Percentiles rank a stretch among this genome's conserved stretches.
phyloP scores from a whole-genome alignment of 2,888 invertebrate species.

The Bruchidius siliquastri region DNA sequence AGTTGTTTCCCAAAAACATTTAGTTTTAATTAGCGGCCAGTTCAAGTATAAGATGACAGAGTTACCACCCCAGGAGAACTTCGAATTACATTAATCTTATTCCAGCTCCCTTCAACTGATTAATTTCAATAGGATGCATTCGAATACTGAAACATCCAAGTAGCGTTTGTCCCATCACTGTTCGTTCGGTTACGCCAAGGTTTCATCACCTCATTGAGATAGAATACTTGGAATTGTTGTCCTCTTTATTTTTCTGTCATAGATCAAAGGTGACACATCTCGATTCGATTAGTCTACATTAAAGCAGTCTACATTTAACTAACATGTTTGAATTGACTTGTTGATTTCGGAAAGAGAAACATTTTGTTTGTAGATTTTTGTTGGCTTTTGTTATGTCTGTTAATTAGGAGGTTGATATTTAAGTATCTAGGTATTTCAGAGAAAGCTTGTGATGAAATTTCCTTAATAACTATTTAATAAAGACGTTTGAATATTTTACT shows the following conservation, averaged over 20 bases:
- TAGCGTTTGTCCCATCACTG: not conserved
- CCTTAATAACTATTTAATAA: no score
- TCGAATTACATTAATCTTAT: no score
- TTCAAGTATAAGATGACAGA: no score
- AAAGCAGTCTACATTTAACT: not conserved
- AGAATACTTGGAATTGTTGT: not conserved
- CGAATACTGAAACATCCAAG: not conserved
- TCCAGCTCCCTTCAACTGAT: no score
- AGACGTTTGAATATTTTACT: no score
- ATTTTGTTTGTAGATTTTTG: not conserved
- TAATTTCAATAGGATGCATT: no score
- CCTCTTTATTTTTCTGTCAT: not conserved
- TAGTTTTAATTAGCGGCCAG: no score
- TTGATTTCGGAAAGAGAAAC: not conserved
- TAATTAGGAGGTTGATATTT: no score
- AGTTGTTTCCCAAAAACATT: no score
- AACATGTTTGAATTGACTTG: not conserved
- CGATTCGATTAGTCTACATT: not conserved
- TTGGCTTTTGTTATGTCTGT: not conserved
- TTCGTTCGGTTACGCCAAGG: not conserved
- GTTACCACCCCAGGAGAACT: no score
- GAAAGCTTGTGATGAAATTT: no score
- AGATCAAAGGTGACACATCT: not conserved
- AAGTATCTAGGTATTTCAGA: no score
- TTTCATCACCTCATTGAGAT: not conserved